Evolutionary conservation across 2,888 invertebrate species (phyloP).

Genomic region (Hypsopygia costalis): DNA sequence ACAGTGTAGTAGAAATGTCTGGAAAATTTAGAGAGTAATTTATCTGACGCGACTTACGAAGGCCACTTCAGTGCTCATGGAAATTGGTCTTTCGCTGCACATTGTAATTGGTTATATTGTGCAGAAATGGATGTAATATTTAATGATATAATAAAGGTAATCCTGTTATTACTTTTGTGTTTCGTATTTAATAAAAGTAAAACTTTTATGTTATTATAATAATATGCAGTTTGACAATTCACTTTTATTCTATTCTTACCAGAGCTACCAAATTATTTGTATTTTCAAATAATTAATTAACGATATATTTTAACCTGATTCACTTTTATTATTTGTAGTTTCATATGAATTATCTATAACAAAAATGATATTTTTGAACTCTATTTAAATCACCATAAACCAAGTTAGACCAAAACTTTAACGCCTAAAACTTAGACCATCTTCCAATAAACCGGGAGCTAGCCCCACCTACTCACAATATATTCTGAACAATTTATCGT

Average conservation of each 20-base stretch:
- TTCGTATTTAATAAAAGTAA: no score
- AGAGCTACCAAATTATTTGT: no score
- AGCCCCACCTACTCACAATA: slow-evolving; percentile 40
- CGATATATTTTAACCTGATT: no score
- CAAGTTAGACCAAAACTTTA: no score
- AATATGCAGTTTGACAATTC: no score
- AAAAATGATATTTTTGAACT: no score
- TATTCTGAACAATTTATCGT: slow-evolving; percentile 57
- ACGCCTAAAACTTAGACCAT: slow-evolving; percentile 19
- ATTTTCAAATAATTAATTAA: no score
- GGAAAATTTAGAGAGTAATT: slow-evolving; percentile 4
- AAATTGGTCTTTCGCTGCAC: slow-evolving; percentile 10
- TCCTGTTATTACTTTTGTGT: neutral
- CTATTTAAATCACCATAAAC: no score
- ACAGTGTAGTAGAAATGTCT: neutral
- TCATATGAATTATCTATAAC: no score
- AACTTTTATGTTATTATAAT: no score
- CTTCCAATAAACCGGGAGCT: slow-evolving; percentile 43
- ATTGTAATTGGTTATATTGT: neutral
- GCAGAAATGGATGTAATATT: neutral
- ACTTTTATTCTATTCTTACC: no score
- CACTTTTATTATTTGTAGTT: no score
- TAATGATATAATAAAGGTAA: neutral
- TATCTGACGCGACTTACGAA: neutral
- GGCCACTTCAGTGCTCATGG: neutral